These are phyloP conservation scores for Cryptoprocta ferox DNA, from an alignment of 2,797 vertebrate genomes.

Conservation along the genomic window DNA sequence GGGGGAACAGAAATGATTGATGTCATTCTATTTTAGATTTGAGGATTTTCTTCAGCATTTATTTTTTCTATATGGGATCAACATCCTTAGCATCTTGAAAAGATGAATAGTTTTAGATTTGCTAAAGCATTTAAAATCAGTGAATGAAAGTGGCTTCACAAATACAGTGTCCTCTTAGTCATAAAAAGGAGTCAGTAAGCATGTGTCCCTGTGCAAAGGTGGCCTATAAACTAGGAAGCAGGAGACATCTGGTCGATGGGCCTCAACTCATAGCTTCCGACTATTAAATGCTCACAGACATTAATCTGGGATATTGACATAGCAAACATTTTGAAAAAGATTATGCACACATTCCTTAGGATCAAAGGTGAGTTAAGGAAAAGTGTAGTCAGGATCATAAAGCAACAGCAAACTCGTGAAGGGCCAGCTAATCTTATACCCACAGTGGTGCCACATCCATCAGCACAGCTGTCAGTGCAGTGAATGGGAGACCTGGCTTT, in stretches of 20 bases:
- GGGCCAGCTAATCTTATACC: not conserved
- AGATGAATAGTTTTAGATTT: not conserved
- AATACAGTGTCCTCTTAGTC: not conserved
- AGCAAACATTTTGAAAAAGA: conserved; percentile 46
- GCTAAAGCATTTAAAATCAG: conserved; percentile 9
- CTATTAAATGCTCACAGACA: conserved; percentile 26
- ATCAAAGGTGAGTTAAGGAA: conserved; percentile 61
- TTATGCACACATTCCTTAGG: conserved; percentile 48
- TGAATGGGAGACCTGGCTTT: not conserved
- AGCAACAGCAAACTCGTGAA: conserved; percentile 49
- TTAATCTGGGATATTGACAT: not conserved
- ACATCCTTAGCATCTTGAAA: conserved; percentile 20
- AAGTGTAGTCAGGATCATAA: not conserved
- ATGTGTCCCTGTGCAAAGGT: not conserved
- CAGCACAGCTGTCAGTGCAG: conserved; percentile 41
- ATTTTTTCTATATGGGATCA: not conserved
- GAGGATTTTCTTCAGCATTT: not conserved
- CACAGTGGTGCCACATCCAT: not conserved
- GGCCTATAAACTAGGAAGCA: not conserved
- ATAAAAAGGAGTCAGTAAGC: not conserved
- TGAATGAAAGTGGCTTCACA: not conserved
- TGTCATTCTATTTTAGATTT: not conserved
- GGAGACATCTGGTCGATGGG: not conserved
- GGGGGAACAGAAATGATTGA: not conserved
- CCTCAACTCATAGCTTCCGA: conserved; percentile 10